Evolutionary conservation across 2,888 invertebrate species (phyloP).

Genomic region (Drosophila acutilabella): DNA sequence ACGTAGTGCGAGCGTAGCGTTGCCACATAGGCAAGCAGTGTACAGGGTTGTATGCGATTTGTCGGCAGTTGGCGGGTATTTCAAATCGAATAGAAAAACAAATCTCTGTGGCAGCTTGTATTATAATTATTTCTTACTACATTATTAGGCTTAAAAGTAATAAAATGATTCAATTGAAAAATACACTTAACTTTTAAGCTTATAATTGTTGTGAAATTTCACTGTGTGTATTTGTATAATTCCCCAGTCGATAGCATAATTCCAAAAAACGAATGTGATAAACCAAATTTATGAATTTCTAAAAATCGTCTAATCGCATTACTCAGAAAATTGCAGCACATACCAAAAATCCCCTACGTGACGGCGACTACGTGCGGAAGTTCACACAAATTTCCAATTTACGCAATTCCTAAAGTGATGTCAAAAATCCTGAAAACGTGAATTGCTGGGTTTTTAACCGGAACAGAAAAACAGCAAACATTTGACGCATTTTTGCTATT

Average conservation of each 20-base stretch:
- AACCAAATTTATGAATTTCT: neutral
- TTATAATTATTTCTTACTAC: no score
- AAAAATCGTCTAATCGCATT: neutral
- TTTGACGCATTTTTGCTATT: constrained; percentile 53
- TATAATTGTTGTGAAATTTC: no score
- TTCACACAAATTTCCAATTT: constrained; percentile 47
- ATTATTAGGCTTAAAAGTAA: no score
- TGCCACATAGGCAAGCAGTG: constrained; percentile 38
- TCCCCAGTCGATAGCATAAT: no score
- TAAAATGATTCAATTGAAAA: no score
- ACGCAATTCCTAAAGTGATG: constrained; percentile 31
- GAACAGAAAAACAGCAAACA: constrained; percentile 18
- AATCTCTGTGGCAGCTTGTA: no score
- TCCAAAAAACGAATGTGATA: no score
- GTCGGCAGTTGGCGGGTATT: constrained; percentile 22
- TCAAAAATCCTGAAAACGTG: constrained; percentile 59
- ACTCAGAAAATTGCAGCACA: neutral
- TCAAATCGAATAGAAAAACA: neutral
- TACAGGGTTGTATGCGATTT: constrained; percentile 51
- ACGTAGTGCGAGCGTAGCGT: constrained; percentile 39
- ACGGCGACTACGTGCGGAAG: constrained; percentile 57
- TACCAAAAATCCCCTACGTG: neutral
- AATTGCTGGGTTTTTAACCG: constrained; percentile 35
- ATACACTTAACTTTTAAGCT: no score
- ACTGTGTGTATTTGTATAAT: no score